Evolutionary conservation across 92 coral and sea anemone genomes (phyloP).

Genomic region (Siderastrea siderea): DNA sequence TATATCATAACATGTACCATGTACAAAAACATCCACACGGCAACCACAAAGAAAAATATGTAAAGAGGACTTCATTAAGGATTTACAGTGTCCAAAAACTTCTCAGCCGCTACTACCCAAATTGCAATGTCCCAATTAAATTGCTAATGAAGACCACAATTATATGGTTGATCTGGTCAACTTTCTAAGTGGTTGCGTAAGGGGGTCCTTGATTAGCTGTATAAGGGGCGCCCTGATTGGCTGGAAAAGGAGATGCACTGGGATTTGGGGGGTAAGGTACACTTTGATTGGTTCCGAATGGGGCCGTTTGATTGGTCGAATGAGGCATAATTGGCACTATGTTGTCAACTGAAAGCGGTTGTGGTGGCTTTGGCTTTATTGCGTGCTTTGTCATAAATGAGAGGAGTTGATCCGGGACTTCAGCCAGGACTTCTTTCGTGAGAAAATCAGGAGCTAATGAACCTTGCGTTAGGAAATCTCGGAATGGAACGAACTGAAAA

Average conservation of each 20-base stretch:
- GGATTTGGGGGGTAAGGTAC: slow-evolving; percentile 47
- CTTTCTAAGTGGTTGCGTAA: background rate
- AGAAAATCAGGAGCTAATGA: slow-evolving; percentile 76
- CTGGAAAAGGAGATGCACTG: slow-evolving; percentile 49
- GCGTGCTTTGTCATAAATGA: slow-evolving; percentile 72
- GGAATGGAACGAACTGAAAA: slow-evolving; percentile 98
- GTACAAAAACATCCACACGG: background rate
- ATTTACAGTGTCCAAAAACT: background rate
- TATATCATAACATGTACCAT: no score
- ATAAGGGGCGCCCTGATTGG: slow-evolving; percentile 39
- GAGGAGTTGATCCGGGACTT: slow-evolving; percentile 83
- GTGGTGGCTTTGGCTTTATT: slow-evolving; percentile 74
- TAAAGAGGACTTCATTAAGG: background rate
- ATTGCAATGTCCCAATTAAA: no score
- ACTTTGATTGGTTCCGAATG: slow-evolving; percentile 42
- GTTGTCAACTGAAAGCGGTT: slow-evolving; percentile 61
- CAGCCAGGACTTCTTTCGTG: slow-evolving; percentile 89
- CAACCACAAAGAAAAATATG: background rate
- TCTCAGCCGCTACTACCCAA: background rate
- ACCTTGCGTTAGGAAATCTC: slow-evolving; percentile 89
- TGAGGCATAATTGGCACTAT: slow-evolving; percentile 64
- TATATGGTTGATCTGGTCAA: no score
- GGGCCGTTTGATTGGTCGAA: slow-evolving; percentile 57
- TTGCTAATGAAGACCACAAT: no score
- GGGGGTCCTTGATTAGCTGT: slow-evolving; percentile 33